These are phyloP conservation scores for Actias luna DNA, from an alignment of 2,888 invertebrate genomes.

Conservation along the genomic window DNA sequence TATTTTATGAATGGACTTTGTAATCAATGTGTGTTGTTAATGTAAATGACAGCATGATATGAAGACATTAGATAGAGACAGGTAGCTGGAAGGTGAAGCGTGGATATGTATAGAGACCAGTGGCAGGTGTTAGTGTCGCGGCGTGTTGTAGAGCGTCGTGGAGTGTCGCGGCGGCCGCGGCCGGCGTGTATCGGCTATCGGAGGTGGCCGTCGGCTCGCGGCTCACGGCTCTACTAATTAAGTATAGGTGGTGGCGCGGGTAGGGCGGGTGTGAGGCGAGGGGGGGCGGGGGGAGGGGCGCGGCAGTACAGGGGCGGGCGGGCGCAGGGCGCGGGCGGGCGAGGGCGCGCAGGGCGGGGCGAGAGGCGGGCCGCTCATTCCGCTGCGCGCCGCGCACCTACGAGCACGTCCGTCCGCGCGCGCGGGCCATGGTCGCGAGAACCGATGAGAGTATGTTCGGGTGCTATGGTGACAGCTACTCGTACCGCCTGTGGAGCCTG, in stretches of 20 bases:
- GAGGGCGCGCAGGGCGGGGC: conserved; percentile 48
- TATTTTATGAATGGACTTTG: not conserved
- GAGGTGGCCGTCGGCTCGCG: conserved; percentile 30
- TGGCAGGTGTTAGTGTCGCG: conserved; percentile 16
- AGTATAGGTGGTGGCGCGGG: conserved; percentile 61
- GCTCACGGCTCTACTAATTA: conserved; percentile 65
- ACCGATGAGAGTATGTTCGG: conserved; percentile 89
- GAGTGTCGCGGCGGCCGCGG: not conserved
- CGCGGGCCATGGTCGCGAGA: conserved; percentile 91
- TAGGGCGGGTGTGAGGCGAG: conserved; percentile 39
- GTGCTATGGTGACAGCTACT: conserved; percentile 88
- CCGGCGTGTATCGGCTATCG: conserved; percentile 17
- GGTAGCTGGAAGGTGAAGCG: conserved; percentile 70
- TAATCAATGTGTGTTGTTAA: not conserved
- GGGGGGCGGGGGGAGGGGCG: conserved; percentile 36
- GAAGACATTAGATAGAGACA: conserved; percentile 60
- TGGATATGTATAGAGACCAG: conserved; percentile 58
- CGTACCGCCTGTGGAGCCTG: conserved; percentile 89
- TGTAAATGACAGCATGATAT: not conserved
- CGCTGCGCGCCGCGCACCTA: conserved; percentile 76
- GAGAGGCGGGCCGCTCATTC: conserved; percentile 67
- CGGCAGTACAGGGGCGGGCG: conserved; percentile 39
- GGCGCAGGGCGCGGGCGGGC: conserved; percentile 39
- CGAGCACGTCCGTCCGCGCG: conserved; percentile 70
- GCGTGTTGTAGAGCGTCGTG: not conserved